Evolutionary conservation across 2,797 vertebrate species (phyloP).

Genomic region (Argentina silus): DNA sequence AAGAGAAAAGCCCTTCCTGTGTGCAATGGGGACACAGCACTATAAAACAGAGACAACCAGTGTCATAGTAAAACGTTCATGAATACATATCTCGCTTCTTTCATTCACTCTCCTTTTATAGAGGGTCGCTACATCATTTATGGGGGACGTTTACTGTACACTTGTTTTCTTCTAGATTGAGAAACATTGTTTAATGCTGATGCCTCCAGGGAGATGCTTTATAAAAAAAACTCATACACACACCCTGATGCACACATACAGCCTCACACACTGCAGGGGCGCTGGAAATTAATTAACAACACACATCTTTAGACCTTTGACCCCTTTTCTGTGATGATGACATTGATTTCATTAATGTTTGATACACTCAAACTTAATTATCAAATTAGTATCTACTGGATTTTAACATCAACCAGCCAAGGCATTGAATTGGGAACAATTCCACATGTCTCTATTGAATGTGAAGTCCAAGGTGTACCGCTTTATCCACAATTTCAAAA

Average conservation of each 20-base stretch:
- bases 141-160: too few species aligned
- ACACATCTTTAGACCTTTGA: slow-evolving; percentile 50
- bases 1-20: too few species aligned
- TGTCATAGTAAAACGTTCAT: too few species aligned
- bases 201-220: slow-evolving; percentile 52
- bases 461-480: too few species aligned
- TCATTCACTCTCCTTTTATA: too few species aligned
- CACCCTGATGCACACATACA: slow-evolving; percentile 43
- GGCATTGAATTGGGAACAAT: slow-evolving; percentile 25
- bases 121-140: too few species aligned
- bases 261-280: slow-evolving; percentile 10
- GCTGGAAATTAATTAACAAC: slow-evolving; percentile 31
- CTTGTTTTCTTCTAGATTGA: slow-evolving; percentile 48
- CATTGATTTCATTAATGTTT: slow-evolving; percentile 61
- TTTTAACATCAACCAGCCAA: slow-evolving; percentile 50
- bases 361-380: slow-evolving; percentile 56
- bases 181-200: slow-evolving; percentile 42
- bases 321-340: slow-evolving; percentile 35
- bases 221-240: slow-evolving; percentile 50
- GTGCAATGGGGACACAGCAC: too few species aligned
- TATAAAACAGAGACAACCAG: too few species aligned
- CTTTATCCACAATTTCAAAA: slow-evolving; percentile 1
- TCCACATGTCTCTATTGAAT: slow-evolving; percentile 39
- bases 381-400: slow-evolving; percentile 43
- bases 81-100: too few species aligned